Conservation (phyloP, 2,888 invertebrate species). For the Drosophila demipolita region DNA sequence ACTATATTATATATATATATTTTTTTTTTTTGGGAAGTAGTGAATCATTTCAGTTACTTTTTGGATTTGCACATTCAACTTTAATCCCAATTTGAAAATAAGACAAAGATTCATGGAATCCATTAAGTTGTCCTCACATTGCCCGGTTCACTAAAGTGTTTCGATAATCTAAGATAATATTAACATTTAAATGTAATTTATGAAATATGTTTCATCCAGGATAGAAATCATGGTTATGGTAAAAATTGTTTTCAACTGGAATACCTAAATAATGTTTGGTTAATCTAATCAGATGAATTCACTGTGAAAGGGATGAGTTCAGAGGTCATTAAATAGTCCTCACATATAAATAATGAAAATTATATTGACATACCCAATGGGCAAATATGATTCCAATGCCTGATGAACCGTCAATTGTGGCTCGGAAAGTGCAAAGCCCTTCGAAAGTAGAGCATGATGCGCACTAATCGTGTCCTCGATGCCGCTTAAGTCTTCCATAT, state of each 20-base stretch:
- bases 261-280: background rate
- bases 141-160: background rate
- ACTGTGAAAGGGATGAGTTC: background rate
- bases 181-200: background rate
- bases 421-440: constrained; percentile 95
- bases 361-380: constrained; percentile 89
- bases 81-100: background rate
- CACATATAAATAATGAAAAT: no score
- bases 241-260: background rate
- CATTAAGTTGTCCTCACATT: background rate
- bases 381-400: constrained; percentile 94
- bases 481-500: constrained; percentile 89
- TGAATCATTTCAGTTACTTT: background rate
- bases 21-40: background rate
- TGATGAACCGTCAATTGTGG: constrained; percentile 94
- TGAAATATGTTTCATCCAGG: background rate
- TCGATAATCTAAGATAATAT: background rate
- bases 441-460: constrained; percentile 90
- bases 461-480: constrained; percentile 88
- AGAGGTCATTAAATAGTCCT: background rate
- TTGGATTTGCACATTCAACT: background rate
- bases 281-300: no score
- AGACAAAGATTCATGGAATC: background rate
- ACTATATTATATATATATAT: no score
- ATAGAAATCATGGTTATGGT: background rate